Evolutionary conservation across 2,888 invertebrate genomes (phyloP), one percentile per base, ranked within the genome.

Genomic region (Orchestes rusci): DNA sequence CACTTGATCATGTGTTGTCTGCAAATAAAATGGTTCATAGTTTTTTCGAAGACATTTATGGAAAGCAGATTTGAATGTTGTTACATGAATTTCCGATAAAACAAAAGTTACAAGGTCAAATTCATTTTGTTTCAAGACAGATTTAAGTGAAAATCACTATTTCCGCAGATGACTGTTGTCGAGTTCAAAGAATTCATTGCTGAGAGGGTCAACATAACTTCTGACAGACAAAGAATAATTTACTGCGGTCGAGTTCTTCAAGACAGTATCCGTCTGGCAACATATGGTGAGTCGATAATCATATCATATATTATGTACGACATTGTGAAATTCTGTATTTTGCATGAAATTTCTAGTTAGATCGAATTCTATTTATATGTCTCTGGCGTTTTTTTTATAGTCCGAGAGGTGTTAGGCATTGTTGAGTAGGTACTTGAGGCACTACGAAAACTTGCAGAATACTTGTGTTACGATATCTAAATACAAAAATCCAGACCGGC

Each of bases 191-290:
- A 83, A 55, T 76, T 79, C 55, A 84, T 92, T 52, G 78, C 80
- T 3, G 82, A 81, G 38, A 77, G 81, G 51, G 84, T 95, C 54
- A 80, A 76, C 45, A 84, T 95, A 56, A 76, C 86, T 16, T 80
- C 83, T 4, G 83, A 84, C 50, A 79, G 84, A 35, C 95, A 95
- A 65, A 77, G 95, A 45, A 77, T 96, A 28, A 96, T 96, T 57
- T 95, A 90, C 66, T 90, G 90, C 65, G 96, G 96, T n/a, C 75
- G 90, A 67, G 92, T 95, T 17, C 71, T 96, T 38, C 84, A 86
- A 61, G 90, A 96, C 73, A 89, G 87, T 10, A 85, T 84, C 56
- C 83, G 79, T 61, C 74, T 96, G 17, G 77, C 79, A 51, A 90
- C 93, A 64, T 91, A 87, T 70, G 87, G 90, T 87, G 38, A 38